These are phyloP conservation scores for Laodelphax striatellus DNA, from an alignment of 1,140 invertebrate genomes.

Conservation along the genomic window DNA sequence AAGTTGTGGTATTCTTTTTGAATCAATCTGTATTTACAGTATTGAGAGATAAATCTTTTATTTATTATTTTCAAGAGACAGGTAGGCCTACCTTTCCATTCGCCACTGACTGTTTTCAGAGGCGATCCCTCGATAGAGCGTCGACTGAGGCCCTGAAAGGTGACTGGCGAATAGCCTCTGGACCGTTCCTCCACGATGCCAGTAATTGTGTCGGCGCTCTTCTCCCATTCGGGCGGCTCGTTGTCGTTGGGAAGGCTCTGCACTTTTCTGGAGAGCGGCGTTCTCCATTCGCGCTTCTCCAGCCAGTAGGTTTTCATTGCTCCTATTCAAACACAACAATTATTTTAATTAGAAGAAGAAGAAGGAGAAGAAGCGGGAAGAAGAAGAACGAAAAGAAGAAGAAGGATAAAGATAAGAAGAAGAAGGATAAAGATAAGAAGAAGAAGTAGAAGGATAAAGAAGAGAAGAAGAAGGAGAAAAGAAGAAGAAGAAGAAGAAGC, in stretches of 20 bases:
- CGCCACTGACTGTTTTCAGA: slow-evolving; percentile 22
- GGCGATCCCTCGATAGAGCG: slow-evolving; percentile 62
- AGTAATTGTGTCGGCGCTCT: slow-evolving; percentile 26
- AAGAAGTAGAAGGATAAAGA: too few species aligned
- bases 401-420: too few species aligned
- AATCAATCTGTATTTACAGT: too few species aligned
- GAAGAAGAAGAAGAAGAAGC: background rate
- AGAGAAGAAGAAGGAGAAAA: background rate
- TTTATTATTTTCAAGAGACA: too few species aligned
- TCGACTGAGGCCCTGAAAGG: slow-evolving; percentile 67
- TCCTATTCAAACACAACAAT: slow-evolving; percentile 37
- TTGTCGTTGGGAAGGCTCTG: slow-evolving; percentile 24
- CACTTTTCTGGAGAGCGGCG: slow-evolving; percentile 34
- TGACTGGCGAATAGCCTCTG: slow-evolving; percentile 69
- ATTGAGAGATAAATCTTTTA: too few species aligned
- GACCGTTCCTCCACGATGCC: slow-evolving; percentile 37
- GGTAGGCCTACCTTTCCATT: slow-evolving; percentile 15
- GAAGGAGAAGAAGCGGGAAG: too few species aligned
- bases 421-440: too few species aligned
- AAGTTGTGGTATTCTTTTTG: too few species aligned
- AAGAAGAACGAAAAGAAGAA: too few species aligned
- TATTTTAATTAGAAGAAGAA: too few species aligned
- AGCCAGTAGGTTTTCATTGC: slow-evolving; percentile 92
- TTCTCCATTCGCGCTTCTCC: slow-evolving; percentile 48
- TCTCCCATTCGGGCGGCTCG: slow-evolving; percentile 32